Conservation (phyloP, 2,113 vertebrate species). For the Sander lucioperca region DNA sequence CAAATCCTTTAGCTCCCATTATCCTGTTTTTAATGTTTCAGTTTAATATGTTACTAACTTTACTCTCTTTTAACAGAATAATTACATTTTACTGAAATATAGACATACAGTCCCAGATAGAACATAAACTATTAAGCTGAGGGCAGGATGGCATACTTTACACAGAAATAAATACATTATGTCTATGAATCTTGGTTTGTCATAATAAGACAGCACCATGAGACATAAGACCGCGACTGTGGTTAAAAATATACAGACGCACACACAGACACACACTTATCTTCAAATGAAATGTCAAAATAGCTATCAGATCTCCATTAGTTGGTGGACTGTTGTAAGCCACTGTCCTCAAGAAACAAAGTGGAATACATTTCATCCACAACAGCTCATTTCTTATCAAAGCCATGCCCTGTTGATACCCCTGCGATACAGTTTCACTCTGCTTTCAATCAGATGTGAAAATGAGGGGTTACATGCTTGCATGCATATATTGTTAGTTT, state of each 20-base stretch:
- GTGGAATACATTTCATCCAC: background rate
- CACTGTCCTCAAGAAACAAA: background rate
- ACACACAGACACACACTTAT: background rate
- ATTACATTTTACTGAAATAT: background rate
- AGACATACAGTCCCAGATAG: background rate
- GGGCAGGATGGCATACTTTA: background rate
- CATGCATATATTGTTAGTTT: background rate
- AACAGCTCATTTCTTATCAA: background rate
- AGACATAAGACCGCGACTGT: background rate
- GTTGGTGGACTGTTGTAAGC: background rate
- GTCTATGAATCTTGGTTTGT: background rate
- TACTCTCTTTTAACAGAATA: background rate
- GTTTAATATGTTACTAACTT: background rate
- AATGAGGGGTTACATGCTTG: background rate
- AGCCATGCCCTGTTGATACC: background rate
- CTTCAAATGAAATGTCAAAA: background rate
- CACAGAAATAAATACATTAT: background rate
- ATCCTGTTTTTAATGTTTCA: background rate
- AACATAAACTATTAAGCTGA: background rate
- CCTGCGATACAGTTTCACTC: background rate
- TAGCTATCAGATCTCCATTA: background rate
- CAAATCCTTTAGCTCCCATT: constrained; percentile 1
- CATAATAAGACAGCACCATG: background rate
- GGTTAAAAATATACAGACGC: background rate
- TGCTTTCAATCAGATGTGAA: background rate